Conservation (phyloP, 2,888 invertebrate species). For the Phoenoteleia sp. region DNA sequence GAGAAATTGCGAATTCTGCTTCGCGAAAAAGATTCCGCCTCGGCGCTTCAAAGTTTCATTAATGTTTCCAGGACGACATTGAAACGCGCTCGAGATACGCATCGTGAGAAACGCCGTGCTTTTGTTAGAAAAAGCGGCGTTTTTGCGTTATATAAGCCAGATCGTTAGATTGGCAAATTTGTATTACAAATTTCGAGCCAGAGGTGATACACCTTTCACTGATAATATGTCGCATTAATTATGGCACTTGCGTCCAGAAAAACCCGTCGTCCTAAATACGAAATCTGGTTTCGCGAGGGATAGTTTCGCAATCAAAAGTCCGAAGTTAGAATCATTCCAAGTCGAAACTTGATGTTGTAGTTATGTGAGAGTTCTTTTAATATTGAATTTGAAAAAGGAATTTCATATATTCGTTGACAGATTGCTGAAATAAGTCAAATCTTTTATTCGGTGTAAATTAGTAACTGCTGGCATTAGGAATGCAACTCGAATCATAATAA, state of each 20-base stretch:
- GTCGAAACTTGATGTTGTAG: too few relatives aligned
- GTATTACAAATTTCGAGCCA: conserved; percentile 21
- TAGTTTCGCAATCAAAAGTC: conserved; percentile 43
- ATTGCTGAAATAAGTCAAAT: too few relatives aligned
- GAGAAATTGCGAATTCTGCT: conserved; percentile 45
- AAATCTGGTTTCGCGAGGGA: conserved; percentile 46
- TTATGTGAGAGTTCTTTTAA: too few relatives aligned
- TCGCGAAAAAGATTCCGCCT: conserved; percentile 2
- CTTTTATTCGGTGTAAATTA: too few relatives aligned
- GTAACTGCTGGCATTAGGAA: too few relatives aligned
- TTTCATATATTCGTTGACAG: too few relatives aligned
- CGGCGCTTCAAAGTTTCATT: conserved; percentile 37
- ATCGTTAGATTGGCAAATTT: conserved; percentile 31
- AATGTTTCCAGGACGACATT: conserved; percentile 52
- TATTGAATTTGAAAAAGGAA: too few relatives aligned
- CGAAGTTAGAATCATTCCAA: background rate
- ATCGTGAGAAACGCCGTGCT: conserved; percentile 44
- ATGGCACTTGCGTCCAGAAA: conserved; percentile 33
- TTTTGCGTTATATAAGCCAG: conserved; percentile 12
- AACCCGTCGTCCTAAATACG: conserved; percentile 55
- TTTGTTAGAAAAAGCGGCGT: conserved; percentile 3
- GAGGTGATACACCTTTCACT: conserved; percentile 55
- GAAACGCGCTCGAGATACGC: conserved; percentile 37
- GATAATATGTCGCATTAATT: conserved; percentile 46
- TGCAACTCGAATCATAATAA: too few relatives aligned